phyloP scores from a whole-genome alignment of 1,140 invertebrate genomes.

The Rhopalosiphum maidis region DNA sequence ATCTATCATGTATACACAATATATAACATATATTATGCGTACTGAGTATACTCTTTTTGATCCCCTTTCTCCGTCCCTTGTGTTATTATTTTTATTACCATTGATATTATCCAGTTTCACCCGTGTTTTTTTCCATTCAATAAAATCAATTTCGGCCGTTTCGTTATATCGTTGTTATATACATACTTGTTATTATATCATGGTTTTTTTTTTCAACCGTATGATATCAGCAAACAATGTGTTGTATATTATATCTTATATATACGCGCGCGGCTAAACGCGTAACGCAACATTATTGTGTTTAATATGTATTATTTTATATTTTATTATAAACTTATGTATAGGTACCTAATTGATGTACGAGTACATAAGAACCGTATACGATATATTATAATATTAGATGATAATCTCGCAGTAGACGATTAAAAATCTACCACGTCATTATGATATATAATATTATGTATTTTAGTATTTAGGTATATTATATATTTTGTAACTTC shows the following conservation, averaged over 20 bases:
- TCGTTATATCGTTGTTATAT: not conserved
- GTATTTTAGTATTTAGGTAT: not conserved
- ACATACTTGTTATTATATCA: too few species aligned
- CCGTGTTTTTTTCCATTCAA: not conserved
- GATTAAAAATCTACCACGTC: not conserved
- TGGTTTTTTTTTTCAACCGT: not conserved
- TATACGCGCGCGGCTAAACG: not conserved
- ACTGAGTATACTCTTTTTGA: not conserved
- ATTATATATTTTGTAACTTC: not conserved
- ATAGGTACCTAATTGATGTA: not conserved
- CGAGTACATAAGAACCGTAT: not conserved
- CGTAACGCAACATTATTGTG: not conserved
- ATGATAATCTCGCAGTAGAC: too few species aligned
- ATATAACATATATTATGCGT: not conserved
- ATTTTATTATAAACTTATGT: not conserved
- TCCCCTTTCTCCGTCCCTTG: not conserved
- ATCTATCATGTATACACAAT: not conserved
- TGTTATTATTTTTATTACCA: not conserved
- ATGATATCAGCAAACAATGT: not conserved
- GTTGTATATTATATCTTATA: not conserved
- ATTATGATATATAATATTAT: not conserved
- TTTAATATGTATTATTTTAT: not conserved
- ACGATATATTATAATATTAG: not conserved
- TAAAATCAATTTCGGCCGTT: not conserved
- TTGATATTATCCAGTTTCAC: constrained; percentile 8